phyloP scores from a whole-genome alignment of 2,797 vertebrate genomes.

The Tenualosa ilisha region DNA sequence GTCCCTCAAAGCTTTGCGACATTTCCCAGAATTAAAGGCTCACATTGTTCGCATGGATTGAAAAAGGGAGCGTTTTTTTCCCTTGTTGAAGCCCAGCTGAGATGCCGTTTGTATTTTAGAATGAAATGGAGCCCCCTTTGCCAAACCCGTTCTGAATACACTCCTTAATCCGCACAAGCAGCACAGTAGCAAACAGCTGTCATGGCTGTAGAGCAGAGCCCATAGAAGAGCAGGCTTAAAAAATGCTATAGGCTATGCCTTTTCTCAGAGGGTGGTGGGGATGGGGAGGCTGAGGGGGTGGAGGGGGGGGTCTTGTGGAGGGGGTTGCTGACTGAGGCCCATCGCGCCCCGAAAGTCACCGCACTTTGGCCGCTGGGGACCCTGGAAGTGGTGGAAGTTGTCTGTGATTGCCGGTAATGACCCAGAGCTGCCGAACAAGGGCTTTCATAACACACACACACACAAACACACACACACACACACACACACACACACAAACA shows the following conservation, averaged over 20 bases:
- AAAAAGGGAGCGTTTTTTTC: neutral
- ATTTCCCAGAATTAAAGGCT: neutral
- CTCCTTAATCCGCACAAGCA: neutral
- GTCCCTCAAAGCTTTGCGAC: neutral
- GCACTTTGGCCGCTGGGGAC: constrained; percentile 24
- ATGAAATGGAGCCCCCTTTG: constrained; percentile 10
- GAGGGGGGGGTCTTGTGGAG: neutral
- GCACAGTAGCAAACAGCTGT: constrained; percentile 5
- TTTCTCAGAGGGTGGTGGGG: neutral
- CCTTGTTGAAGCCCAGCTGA: neutral
- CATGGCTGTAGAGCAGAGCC: neutral
- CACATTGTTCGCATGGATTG: neutral
- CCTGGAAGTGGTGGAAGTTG: constrained; percentile 30
- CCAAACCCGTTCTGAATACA: neutral
- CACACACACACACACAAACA: neutral
- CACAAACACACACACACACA: neutral
- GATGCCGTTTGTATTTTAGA: neutral
- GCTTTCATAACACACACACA: constrained; percentile 35
- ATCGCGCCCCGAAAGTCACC: neutral
- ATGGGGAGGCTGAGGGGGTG: neutral
- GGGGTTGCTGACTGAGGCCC: neutral
- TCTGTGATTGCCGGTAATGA: constrained; percentile 46
- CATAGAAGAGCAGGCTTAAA: neutral
- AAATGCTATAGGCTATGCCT: neutral
- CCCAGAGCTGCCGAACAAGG: constrained; percentile 43